phyloP scores from a whole-genome alignment of 2,113 vertebrate species.

The Leptosomus discolor region DNA sequence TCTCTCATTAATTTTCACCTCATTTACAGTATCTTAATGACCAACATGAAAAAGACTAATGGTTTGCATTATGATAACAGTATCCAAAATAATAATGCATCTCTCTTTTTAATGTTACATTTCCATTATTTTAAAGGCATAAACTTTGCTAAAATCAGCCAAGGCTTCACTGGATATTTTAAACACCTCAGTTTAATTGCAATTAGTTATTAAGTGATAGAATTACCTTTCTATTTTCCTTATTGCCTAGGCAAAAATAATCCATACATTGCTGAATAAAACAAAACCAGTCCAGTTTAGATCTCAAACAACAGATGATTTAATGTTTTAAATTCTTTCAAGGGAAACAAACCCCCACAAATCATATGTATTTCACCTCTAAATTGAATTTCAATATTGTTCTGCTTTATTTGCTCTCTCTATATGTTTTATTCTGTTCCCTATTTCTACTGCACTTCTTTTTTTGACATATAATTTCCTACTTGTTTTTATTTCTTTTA shows the following conservation, averaged over 20 bases:
- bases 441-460: background rate
- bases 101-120: background rate
- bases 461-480: conserved; percentile 33
- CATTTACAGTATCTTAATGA: background rate
- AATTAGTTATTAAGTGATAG: background rate
- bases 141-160: background rate
- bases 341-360: background rate
- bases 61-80: background rate
- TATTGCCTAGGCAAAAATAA: background rate
- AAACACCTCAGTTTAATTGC: background rate
- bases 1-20: background rate
- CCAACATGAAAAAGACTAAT: background rate
- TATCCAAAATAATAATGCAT: background rate
- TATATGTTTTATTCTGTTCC: background rate
- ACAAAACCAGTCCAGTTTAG: background rate
- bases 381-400: conserved; percentile 47
- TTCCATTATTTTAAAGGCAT: background rate
- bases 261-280: background rate
- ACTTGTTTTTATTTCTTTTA: background rate
- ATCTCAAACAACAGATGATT: background rate
- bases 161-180: background rate
- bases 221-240: background rate
- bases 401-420: conserved; percentile 36
- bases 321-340: background rate
- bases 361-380: conserved; percentile 10